A percentile compares a stretch with the other conserved stretches of the same genome.
Conservation (phyloP, 2,888 invertebrate species). For the Osmoderma eremita region DNA sequence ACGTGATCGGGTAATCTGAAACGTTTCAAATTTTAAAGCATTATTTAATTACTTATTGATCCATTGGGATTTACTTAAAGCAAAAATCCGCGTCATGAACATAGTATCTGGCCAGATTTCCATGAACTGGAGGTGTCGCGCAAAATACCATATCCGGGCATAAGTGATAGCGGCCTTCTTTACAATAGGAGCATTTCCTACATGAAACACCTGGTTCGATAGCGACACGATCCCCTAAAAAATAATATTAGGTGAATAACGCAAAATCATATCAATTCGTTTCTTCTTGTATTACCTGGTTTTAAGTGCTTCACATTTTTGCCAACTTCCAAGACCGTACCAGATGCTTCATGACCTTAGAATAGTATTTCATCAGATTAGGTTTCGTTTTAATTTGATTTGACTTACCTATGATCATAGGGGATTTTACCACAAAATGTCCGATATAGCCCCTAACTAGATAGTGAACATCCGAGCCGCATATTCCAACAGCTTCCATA, state of each 20-base stretch:
- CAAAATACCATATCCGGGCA: slow-evolving; percentile 89
- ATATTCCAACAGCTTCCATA: slow-evolving; percentile 96
- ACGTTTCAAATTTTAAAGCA: background rate
- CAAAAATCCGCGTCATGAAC: slow-evolving; percentile 92
- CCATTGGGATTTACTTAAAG: slow-evolving; percentile 71
- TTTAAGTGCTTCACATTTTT: slow-evolving; percentile 74
- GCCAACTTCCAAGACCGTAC: slow-evolving; percentile 81
- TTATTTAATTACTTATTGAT: too few species aligned
- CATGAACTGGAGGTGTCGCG: slow-evolving; percentile 95
- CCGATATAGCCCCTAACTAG: slow-evolving; percentile 86
- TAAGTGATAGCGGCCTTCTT: slow-evolving; percentile 89
- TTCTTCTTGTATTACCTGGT: slow-evolving; percentile 63
- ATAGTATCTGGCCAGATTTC: slow-evolving; percentile 87
- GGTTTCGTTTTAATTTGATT: background rate
- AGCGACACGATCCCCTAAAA: slow-evolving; percentile 87
- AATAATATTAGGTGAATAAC: background rate
- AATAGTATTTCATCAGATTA: background rate
- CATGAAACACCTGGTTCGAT: slow-evolving; percentile 95
- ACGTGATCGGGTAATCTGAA: slow-evolving; percentile 88
- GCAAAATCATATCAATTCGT: background rate
- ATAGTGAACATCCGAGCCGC: slow-evolving; percentile 96
- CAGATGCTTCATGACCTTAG: slow-evolving; percentile 91
- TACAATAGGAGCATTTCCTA: slow-evolving; percentile 84
- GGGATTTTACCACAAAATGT: slow-evolving; percentile 83
- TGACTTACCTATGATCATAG: slow-evolving; percentile 88